phyloP scores from a whole-genome alignment of 2,888 invertebrate species.

The Carabus problematicus region DNA sequence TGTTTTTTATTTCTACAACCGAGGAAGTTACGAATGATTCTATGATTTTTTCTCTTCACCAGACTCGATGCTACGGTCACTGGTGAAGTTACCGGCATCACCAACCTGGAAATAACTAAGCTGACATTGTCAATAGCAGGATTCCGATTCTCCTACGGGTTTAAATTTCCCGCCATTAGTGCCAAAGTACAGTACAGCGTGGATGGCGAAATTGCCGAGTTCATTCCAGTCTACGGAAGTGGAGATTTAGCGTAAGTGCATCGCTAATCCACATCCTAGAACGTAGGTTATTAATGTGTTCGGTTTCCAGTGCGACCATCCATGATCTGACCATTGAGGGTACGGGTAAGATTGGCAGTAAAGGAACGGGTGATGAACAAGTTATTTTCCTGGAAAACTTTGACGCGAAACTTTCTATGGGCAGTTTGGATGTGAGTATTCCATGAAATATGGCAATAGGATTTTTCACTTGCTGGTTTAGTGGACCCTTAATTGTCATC shows the following conservation, averaged over 20 bases:
- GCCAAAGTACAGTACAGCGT: slow-evolving; percentile 23
- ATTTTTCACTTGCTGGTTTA: too few species aligned
- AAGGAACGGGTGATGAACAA: slow-evolving; percentile 25
- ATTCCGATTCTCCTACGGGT: slow-evolving; percentile 22
- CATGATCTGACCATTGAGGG: slow-evolving; percentile 11
- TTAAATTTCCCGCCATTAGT: slow-evolving; percentile 11
- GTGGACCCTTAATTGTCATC: too few species aligned
- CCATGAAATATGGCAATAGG: slow-evolving; percentile 3
- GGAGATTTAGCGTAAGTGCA: slow-evolving; percentile 30
- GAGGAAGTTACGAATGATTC: too few species aligned
- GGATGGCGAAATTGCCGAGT: slow-evolving; percentile 12
- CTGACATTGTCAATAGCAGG: slow-evolving; percentile 22
- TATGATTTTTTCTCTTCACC: too few species aligned
- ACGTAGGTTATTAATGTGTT: not conserved
- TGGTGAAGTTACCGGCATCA: slow-evolving; percentile 24
- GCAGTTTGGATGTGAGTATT: slow-evolving; percentile 22
- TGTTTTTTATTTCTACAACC: too few species aligned
- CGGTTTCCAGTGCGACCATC: slow-evolving; percentile 8
- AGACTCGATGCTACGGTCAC: slow-evolving; percentile 24
- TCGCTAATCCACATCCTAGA: too few species aligned
- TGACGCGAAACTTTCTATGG: slow-evolving; percentile 5
- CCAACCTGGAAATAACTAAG: slow-evolving; percentile 6
- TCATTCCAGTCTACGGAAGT: slow-evolving; percentile 26
- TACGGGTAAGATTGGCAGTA: slow-evolving; percentile 17
- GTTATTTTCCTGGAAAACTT: slow-evolving; percentile 24